These are phyloP conservation scores for Anolis apletophallus DNA, from an alignment of 2,797 vertebrate genomes.

Conservation along the genomic window DNA sequence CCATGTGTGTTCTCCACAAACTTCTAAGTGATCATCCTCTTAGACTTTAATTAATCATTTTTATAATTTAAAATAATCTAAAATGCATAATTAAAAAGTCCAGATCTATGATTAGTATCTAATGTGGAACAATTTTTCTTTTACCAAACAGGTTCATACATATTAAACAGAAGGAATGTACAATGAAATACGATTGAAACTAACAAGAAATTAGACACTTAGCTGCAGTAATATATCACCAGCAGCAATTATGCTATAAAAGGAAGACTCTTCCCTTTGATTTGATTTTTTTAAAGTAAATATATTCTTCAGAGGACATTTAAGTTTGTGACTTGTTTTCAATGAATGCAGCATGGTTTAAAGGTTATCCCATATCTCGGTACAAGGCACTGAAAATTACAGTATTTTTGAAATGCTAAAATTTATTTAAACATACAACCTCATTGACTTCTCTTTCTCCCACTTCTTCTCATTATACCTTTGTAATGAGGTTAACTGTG, in stretches of 20 bases:
- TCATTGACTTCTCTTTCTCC: neutral
- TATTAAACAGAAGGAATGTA: constrained; percentile 40
- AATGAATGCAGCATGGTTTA: constrained; percentile 43
- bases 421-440: constrained; percentile 26
- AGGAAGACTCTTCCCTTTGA: constrained; percentile 55
- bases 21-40: neutral
- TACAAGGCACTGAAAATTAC: constrained; percentile 37
- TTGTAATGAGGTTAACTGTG: neutral
- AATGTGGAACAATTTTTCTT: constrained; percentile 55
- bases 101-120: constrained; percentile 48
- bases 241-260: constrained; percentile 59
- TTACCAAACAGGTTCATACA: constrained; percentile 29
- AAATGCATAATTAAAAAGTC: constrained; percentile 55
- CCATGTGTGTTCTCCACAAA: neutral
- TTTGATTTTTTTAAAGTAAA: constrained; percentile 59
- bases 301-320: constrained; percentile 50
- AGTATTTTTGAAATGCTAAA: constrained; percentile 49
- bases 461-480: neutral
- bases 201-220: constrained; percentile 61
- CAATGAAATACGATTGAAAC: constrained; percentile 52
- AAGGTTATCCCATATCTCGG: constrained; percentile 47
- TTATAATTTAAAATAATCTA: constrained; percentile 49
- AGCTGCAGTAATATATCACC: constrained; percentile 59
- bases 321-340: constrained; percentile 55
- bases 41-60: constrained; percentile 29